Evolutionary conservation across 2,888 invertebrate species (phyloP).

Genomic region (Marronus borbonicus): DNA sequence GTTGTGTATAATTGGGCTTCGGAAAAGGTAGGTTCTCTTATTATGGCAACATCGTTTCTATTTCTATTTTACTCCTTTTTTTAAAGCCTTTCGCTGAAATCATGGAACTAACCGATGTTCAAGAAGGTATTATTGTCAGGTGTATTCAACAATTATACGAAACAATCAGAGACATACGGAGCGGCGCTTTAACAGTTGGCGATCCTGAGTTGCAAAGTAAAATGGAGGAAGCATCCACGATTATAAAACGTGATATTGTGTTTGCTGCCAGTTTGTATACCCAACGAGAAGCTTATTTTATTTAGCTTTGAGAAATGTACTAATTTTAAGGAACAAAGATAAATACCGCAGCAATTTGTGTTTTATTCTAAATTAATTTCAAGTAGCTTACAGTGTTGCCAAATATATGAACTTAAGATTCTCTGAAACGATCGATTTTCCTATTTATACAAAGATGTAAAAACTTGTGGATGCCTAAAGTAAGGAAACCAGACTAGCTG

Average conservation of each 20-base stretch:
- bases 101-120: conserved; percentile 92
- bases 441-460: too few relatives aligned
- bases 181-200: conserved; percentile 94
- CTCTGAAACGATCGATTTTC: too few relatives aligned
- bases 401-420: too few relatives aligned
- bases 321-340: neutral
- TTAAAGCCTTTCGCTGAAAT: conserved; percentile 91
- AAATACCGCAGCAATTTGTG: too few relatives aligned
- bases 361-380: too few relatives aligned
- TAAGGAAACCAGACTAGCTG: too few relatives aligned
- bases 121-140: conserved; percentile 98
- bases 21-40: conserved; percentile 76
- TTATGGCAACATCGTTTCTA: conserved; percentile 36
- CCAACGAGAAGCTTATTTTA: conserved; percentile 59
- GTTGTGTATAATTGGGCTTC: conserved; percentile 98
- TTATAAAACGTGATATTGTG: conserved; percentile 97
- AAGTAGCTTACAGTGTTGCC: too few relatives aligned
- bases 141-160: conserved; percentile 98
- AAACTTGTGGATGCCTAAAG: too few relatives aligned
- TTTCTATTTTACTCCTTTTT: too few relatives aligned
- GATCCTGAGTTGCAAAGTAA: conserved; percentile 92
- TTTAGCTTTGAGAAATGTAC: conserved; percentile 18
- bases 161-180: conserved; percentile 88
- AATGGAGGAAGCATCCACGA: conserved; percentile 94
- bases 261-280: conserved; percentile 98